phyloP scores from a whole-genome alignment of 2,797 vertebrate species.

The Molossus molossus region DNA sequence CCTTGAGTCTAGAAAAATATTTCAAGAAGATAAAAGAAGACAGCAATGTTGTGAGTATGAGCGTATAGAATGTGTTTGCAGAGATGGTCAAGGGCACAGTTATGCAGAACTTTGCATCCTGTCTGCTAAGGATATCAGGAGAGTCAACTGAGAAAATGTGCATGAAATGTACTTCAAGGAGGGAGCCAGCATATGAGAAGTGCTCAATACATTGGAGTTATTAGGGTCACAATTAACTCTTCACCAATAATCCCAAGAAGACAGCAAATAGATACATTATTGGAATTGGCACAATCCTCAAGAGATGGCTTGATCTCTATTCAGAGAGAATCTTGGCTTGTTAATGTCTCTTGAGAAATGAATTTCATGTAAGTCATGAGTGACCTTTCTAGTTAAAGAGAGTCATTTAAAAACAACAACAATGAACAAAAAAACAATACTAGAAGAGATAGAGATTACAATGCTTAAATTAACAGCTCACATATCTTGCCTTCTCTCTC shows the following conservation, averaged over 20 bases:
- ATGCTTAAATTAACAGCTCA: neutral
- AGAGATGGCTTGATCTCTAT: neutral
- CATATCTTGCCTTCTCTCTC: neutral
- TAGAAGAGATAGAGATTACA: neutral
- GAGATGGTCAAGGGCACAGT: neutral
- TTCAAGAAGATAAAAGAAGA: neutral
- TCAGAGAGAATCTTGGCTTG: conserved; percentile 38
- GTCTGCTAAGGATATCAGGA: neutral
- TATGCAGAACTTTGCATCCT: neutral
- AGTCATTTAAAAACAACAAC: neutral
- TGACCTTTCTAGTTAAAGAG: conserved; percentile 22
- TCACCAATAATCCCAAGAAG: conserved; percentile 32
- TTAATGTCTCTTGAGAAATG: neutral
- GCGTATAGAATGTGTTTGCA: neutral
- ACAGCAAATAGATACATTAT: neutral
- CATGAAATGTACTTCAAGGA: neutral
- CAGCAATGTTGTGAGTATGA: neutral
- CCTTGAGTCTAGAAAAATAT: neutral
- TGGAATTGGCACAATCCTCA: neutral
- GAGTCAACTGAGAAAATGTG: neutral
- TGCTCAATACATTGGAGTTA: neutral
- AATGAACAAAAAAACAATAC: neutral
- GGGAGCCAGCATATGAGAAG: neutral
- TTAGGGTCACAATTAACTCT: neutral
- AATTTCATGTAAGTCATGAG: conserved; percentile 37